phyloP scores from a whole-genome alignment of 2,113 vertebrate species.

The Leptobrachium ailaonicum region DNA sequence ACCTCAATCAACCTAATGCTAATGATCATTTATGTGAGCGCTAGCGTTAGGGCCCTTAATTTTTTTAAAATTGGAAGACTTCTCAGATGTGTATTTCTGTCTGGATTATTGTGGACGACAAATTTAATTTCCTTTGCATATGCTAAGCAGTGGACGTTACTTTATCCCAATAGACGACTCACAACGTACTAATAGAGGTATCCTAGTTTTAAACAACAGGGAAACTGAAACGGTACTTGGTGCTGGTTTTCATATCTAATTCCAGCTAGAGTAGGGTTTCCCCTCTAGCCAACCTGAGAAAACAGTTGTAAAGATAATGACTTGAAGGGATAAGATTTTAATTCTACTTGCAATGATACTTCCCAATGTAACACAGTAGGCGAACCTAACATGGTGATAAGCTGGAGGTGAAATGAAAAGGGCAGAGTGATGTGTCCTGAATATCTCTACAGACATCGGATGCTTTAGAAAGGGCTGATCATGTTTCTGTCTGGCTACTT shows the following conservation, averaged over 20 bases:
- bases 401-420: constrained; percentile 17
- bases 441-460: constrained; percentile 11
- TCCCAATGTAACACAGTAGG: not conserved
- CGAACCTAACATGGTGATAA: constrained; percentile 28
- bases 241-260: constrained; percentile 16
- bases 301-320: constrained; percentile 17
- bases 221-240: constrained; percentile 3
- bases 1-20: too few relatives aligned
- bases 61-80: too few relatives aligned
- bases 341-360: constrained; percentile 34
- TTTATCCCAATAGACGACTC: too few relatives aligned
- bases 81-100: too few relatives aligned
- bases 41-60: too few relatives aligned
- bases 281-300: constrained; percentile 7
- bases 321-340: constrained; percentile 12
- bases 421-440: not conserved
- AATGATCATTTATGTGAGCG: too few relatives aligned
- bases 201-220: not conserved
- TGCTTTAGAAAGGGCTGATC: constrained; percentile 7
- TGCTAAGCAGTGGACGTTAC: too few relatives aligned
- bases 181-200: not conserved
- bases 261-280: constrained; percentile 1
- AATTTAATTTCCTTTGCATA: too few relatives aligned
- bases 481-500: constrained; percentile 6
- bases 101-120: too few relatives aligned